phyloP scores from a whole-genome alignment of 1,140 invertebrate genomes.

The Oryctes rhinoceros region DNA sequence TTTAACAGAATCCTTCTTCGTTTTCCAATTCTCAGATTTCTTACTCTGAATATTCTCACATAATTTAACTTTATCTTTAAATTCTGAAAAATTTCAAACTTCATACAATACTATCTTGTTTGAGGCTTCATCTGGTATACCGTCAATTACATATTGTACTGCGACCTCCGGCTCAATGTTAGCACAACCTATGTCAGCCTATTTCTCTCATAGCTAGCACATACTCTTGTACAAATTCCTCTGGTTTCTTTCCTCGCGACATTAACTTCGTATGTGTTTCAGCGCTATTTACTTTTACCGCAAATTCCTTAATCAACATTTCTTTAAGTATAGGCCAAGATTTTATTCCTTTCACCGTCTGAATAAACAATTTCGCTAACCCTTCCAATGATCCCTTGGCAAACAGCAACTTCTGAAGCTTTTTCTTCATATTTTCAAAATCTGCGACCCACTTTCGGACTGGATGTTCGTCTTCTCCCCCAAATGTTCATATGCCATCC shows the following conservation, averaged over 20 bases:
- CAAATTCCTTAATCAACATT: conserved; percentile 43
- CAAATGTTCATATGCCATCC: conserved; percentile 48
- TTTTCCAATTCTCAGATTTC: no score
- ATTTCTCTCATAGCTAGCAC: conserved; percentile 53
- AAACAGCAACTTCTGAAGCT: conserved; percentile 53
- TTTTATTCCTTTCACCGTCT: conserved; percentile 44
- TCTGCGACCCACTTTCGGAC: conserved; percentile 50
- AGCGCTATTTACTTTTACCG: conserved; percentile 35
- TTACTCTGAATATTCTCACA: no score
- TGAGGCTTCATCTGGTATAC: no score
- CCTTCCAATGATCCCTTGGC: conserved; percentile 50
- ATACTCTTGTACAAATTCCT: conserved; percentile 50
- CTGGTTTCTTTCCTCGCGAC: conserved; percentile 19
- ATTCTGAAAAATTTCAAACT: no score
- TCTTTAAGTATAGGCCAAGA: conserved; percentile 44
- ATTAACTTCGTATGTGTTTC: conserved; percentile 43
- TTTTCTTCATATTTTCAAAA: conserved; percentile 54
- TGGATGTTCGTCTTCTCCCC: conserved; percentile 45
- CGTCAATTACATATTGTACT: no score
- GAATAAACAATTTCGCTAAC: conserved; percentile 48
- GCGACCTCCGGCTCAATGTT: conserved; percentile 48
- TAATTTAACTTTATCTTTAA: no score
- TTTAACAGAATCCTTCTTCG: no score
- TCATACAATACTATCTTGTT: no score
- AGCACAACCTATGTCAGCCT: conserved; percentile 49